These are phyloP conservation scores for Notolabrus celidotus DNA, from an alignment of 2,797 vertebrate genomes.

Conservation along the genomic window DNA sequence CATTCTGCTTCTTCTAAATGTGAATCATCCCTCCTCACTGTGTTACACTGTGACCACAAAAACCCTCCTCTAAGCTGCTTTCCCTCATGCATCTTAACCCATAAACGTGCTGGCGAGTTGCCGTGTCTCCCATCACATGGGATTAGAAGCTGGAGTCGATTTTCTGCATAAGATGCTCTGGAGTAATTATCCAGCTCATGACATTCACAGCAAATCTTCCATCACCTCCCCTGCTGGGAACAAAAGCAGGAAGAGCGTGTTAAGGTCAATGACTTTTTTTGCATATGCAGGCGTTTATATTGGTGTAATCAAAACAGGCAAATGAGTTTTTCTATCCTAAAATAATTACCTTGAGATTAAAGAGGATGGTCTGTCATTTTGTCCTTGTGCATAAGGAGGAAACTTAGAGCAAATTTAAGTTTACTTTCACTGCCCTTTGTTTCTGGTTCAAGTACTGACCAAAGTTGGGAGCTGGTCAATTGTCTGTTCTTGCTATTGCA, in stretches of 20 bases:
- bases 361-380: constrained; percentile 11
- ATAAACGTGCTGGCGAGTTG: constrained; percentile 16
- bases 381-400: neutral
- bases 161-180: constrained; percentile 22
- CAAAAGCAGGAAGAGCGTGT: neutral
- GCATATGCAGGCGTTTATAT: neutral
- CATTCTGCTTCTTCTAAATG: neutral
- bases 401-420: constrained; percentile 4
- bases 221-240: neutral
- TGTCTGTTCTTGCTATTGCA: neutral
- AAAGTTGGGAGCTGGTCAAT: neutral
- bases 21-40: neutral
- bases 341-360: constrained; percentile 5
- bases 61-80: constrained; percentile 22
- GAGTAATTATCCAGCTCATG: constrained; percentile 22
- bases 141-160: constrained; percentile 30
- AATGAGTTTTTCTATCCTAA: neutral
- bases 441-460: constrained; percentile 29
- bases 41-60: neutral
- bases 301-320: neutral
- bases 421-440: constrained; percentile 8
- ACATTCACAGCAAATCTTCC: constrained; percentile 4
- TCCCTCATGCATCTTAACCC: constrained; percentile 20
- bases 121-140: constrained; percentile 27
- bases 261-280: constrained; percentile 7